Evolutionary conservation across 2,888 invertebrate genomes (phyloP).

Genomic region (Lacanobia oleracea): DNA sequence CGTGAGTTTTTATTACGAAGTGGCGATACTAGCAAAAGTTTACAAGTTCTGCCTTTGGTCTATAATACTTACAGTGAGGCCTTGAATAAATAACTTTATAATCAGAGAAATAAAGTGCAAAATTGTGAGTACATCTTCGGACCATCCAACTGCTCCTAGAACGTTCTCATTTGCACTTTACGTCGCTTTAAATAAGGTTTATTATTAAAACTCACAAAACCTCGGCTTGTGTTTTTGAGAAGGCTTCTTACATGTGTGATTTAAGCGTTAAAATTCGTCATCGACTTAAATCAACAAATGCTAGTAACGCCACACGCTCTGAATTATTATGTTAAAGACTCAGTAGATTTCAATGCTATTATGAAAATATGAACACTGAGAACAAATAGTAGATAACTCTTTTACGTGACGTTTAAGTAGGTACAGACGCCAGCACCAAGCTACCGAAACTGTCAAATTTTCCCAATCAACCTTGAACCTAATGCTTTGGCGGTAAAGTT

Average conservation of each 20-base stretch:
- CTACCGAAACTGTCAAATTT: no score
- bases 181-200: neutral
- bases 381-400: slow-evolving; percentile 3
- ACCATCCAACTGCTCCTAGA: neutral
- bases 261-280: neutral
- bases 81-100: neutral
- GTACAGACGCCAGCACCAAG: no score
- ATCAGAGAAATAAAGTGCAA: neutral
- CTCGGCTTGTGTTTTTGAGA: neutral
- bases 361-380: neutral
- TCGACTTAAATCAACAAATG: neutral
- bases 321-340: neutral
- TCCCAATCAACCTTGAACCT: no score
- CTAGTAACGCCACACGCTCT: slow-evolving; percentile 6
- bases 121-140: neutral
- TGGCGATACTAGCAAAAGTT: slow-evolving; percentile 12
- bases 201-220: neutral
- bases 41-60: neutral
- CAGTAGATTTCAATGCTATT: neutral
- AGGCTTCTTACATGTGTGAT: neutral
- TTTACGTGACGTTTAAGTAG: neutral
- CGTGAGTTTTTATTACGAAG: slow-evolving; percentile 36
- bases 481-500: no score
- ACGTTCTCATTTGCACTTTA: neutral
- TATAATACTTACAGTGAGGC: neutral